These are phyloP conservation scores for Zalophus californianus DNA, from an alignment of 2,797 vertebrate genomes.

Conservation along the genomic window DNA sequence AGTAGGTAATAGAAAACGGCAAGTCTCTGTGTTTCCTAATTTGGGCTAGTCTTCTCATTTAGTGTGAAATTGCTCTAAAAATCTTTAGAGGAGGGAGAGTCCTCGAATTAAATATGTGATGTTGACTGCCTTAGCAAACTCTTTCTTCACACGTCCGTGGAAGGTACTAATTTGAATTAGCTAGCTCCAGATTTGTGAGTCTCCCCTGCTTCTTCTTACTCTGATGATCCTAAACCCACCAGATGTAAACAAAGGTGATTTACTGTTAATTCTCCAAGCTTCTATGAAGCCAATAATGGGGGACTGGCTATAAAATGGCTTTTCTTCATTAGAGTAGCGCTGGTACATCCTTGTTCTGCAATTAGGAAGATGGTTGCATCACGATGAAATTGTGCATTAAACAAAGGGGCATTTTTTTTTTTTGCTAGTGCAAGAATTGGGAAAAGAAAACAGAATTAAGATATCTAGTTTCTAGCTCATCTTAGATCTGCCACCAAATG, in stretches of 20 bases:
- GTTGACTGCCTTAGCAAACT: background rate
- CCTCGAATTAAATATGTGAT: background rate
- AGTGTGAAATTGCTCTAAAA: slow-evolving; percentile 23
- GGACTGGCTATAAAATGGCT: background rate
- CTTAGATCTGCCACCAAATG: slow-evolving; percentile 1
- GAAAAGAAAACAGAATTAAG: background rate
- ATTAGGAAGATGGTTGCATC: background rate
- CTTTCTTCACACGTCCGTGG: background rate
- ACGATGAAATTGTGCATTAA: background rate
- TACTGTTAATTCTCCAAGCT: background rate
- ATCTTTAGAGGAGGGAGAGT: background rate
- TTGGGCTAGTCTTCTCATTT: slow-evolving; percentile 23
- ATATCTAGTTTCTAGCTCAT: background rate
- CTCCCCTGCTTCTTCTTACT: background rate
- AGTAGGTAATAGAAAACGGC: slow-evolving; percentile 24
- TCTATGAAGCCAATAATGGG: background rate
- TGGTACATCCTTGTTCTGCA: background rate
- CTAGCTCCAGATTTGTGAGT: background rate
- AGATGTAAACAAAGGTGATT: background rate
- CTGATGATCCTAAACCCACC: background rate
- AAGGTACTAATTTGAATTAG: background rate
- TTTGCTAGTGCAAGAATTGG: background rate
- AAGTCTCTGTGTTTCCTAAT: slow-evolving; percentile 20
- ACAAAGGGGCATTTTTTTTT: background rate
- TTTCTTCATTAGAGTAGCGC: background rate